Evolutionary conservation across 2,113 vertebrate species (phyloP), one percentile per base, ranked within the genome.

Genomic region (Ovis aries): DNA sequence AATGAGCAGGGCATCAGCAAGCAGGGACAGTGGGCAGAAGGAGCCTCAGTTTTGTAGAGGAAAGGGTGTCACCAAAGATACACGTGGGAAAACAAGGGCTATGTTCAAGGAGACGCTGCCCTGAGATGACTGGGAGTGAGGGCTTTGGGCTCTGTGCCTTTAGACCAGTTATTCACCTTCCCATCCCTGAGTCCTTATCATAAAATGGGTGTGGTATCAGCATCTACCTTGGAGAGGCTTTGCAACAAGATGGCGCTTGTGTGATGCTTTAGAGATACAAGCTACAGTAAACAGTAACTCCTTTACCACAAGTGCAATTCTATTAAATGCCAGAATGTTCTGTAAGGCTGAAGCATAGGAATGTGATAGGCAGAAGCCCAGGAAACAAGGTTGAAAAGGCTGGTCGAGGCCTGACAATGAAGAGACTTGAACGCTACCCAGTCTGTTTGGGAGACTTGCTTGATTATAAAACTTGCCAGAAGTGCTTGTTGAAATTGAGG

Each of bases 241-340:
- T 21, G 23, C 36, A 2, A 52, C 5, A 7, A 17, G 67, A 19
- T 2, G n/a, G 5, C 1, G 2, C 16, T 29, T 8, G 7, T 1
- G 7, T 40, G 27, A 14, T 9, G 19, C 5, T 40, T 57, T 9
- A 25, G 25, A 67, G 45, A 31, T 43, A 29, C 6, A 59, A 59
- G 57, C 57, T 27, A 1, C 0, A 1, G 36, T 21, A 50, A 52
- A 31, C 5, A 3, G 29, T 17, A 15, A 55, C 52, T 62, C 36
- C 84, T 77, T 3, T 1, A 6, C 17, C 50, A 6, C 5, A 83
- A 52, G 43, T 27, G 62, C 7, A 25, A 43, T 62, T 80, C 53
- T 83, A 60, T 23, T 86, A 80, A 94, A 80, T 12, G 4, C 60
- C 17, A 12, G 31, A 50, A 84, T 21, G 21, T 40, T 90, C 33